A percentile compares a stretch with the other conserved stretches of the same genome.
Evolutionary conservation across 2,797 vertebrate genomes (phyloP).

Genomic region (Sebastes oblongus): DNA sequence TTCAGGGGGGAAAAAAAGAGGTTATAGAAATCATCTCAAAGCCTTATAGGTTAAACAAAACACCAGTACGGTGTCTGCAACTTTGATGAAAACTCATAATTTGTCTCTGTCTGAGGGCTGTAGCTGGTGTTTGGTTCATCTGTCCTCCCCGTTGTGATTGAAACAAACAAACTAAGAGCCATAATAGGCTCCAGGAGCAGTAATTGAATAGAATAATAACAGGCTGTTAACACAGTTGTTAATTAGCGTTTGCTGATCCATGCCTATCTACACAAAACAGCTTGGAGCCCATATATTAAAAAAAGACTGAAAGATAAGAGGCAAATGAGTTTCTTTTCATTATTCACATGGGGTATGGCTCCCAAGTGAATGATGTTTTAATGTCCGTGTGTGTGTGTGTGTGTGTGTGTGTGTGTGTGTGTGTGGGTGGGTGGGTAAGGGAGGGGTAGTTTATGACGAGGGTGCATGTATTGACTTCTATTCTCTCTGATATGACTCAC

Average conservation of each 20-base stretch:
- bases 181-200: conserved; percentile 69
- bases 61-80: neutral
- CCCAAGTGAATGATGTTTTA: conserved; percentile 35
- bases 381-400: conserved; percentile 5
- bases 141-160: conserved; percentile 43
- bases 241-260: conserved; percentile 77
- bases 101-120: conserved; percentile 19
- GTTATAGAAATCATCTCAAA: neutral
- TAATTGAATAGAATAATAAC: conserved; percentile 81
- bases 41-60: neutral
- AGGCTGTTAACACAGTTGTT: conserved; percentile 75
- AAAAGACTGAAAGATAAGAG: conserved; percentile 56
- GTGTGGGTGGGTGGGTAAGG: too few relatives aligned
- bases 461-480: neutral
- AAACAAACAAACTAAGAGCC: conserved; percentile 62
- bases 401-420: fast-evolving
- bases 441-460: neutral
- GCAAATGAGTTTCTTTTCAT: conserved; percentile 54
- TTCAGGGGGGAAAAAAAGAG: neutral
- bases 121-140: conserved; percentile 40
- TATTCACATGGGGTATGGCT: conserved; percentile 43
- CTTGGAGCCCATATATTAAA: conserved; percentile 67
- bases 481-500: neutral
- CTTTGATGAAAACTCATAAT: conserved; percentile 1
- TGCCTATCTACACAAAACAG: conserved; percentile 78